Percentiles rank a stretch among this genome's conserved stretches.
phyloP scores from a whole-genome alignment of 2,888 invertebrate species.

The Eristalis pertinax region DNA sequence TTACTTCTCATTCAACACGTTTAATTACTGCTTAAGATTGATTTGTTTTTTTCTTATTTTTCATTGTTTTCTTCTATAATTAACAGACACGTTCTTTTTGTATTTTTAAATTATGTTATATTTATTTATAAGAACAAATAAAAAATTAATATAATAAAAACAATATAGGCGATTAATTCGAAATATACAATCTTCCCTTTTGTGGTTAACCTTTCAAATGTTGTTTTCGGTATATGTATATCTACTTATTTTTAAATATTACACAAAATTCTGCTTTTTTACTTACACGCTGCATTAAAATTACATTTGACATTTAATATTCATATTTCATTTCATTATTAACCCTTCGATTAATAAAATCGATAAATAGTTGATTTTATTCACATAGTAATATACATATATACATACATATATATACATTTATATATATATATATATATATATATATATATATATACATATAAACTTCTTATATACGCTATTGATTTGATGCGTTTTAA shows the following conservation, averaged over 20 bases:
- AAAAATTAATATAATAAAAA: conserved; percentile 68
- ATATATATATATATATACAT: conserved; percentile 56
- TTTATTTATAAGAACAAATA: conserved; percentile 61
- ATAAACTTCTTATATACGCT: conserved; percentile 34
- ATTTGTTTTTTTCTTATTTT: conserved; percentile 58
- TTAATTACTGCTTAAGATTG: conserved; percentile 68
- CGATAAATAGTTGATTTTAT: conserved; percentile 47
- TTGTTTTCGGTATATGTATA: conserved; percentile 42
- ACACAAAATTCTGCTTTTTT: conserved; percentile 65
- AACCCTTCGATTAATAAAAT: conserved; percentile 56
- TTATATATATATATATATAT: conserved; percentile 51
- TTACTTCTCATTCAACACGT: conserved; percentile 63
- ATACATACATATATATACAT: conserved; percentile 57
- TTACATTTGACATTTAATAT: conserved; percentile 56
- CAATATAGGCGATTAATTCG: conserved; percentile 66
- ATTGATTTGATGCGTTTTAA: conserved; percentile 48
- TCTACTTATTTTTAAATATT: conserved; percentile 65
- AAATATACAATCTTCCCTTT: conserved; percentile 58
- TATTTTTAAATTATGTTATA: conserved; percentile 52
- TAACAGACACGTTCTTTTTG: conserved; percentile 68
- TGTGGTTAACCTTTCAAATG: conserved; percentile 59
- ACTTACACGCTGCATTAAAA: conserved; percentile 56
- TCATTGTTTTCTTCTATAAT: conserved; percentile 64
- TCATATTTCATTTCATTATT: conserved; percentile 42
- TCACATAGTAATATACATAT: conserved; percentile 62